Evolutionary conservation across 2,888 invertebrate genomes (phyloP), one percentile per base, ranked within the genome.

Genomic region (Agonopterix arenella): DNA sequence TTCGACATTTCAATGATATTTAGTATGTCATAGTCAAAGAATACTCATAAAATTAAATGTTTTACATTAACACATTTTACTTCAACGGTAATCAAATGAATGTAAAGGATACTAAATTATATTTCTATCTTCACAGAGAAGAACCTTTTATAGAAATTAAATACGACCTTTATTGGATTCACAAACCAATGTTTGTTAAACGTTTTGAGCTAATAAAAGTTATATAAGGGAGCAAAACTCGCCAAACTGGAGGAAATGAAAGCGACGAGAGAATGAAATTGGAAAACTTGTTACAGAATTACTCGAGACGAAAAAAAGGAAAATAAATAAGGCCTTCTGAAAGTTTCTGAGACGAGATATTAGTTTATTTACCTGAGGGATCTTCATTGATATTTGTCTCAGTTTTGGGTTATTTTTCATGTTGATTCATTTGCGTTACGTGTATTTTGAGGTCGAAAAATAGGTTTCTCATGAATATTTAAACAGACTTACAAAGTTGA

Each of bases 211-310:
- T 85, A 86, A 86, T 88, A 89, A 86, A 85, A 83, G 82, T 82
- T 80, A 81, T 84, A 84, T 82, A 83, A 80, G 76, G 82, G 75
- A 75, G 73, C 71, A 73, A 70, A 70, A 66, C 70, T 68, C 72
- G 65, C 66, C 69, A 68, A 76, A 75, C 70, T 70, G 68, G 79
- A 85, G 86, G 85, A 89, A 88, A 89, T 88, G 88, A 84, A 83
- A 83, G 79, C 81, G 76, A 80, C 73, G 77, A 84, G 80, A 84
- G 82, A 85, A 84, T 81, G 83, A 88, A 89, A 88, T 89, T 88
- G 88, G 85, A 86, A 88, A 89, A 88, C 86, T 88, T 88, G 86
- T 84, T 84, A 84, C 78, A 75, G 76, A 84, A 85, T 85, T 83
- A 81, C 78, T 74, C 62, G 72, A 73, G 77, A 82, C 77, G 82